Base-by-base conservation (phyloP, 2,113 vertebrate species). In the Mastomys natalensis region DNA sequence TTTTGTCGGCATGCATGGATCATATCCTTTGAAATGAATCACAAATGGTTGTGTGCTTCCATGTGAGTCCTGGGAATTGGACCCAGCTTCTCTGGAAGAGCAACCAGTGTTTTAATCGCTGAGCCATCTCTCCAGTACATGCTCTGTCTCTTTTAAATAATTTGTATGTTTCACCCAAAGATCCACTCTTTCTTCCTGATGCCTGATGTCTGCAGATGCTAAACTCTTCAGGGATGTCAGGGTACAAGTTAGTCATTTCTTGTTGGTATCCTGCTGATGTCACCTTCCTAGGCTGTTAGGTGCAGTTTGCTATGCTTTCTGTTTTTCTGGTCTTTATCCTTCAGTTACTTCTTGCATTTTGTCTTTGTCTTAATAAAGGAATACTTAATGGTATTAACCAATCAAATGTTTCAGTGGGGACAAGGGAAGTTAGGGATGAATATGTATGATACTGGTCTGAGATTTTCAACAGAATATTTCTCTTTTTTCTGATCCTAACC, bases 101-200 rank as follows among this genome's bases (percentile, higher is more conserved):
- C 5, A 43, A 29, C 24, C 5, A 8, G n/a, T 62, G n/a, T 13
- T 84, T 4, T 29, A 62, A 62, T n/a, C 1, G 0, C 55, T 16
- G 37, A 84, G 24, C n/a, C 22, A 17, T 40, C 55, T 82, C 55
- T 17, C 37, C 55, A 82, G 12, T n/a, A 16, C 37, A 8, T 62
- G 24, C 22, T 43, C n/a, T 60, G 24, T 85, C 24, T 43, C 55
- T 95, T 87, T 89, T 37, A 74, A 87, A 40, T 55, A 55, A 48
- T 78, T 7, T 51, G 10, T 37, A 48, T 9, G 8, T 68, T 93
- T 87, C 84, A 90, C 21, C 31, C 51, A 81, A 24, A n/a, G 55
- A n/a, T 16, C 73, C 21, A n/a, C 4, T 82, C n/a, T 48, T 51
- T 51, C 62, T 82, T 96, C 13, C 82, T 89, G 58, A 7, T 22